These are phyloP conservation scores for Labroides dimidiatus DNA, from an alignment of 2,797 vertebrate species.

Conservation along the genomic window DNA sequence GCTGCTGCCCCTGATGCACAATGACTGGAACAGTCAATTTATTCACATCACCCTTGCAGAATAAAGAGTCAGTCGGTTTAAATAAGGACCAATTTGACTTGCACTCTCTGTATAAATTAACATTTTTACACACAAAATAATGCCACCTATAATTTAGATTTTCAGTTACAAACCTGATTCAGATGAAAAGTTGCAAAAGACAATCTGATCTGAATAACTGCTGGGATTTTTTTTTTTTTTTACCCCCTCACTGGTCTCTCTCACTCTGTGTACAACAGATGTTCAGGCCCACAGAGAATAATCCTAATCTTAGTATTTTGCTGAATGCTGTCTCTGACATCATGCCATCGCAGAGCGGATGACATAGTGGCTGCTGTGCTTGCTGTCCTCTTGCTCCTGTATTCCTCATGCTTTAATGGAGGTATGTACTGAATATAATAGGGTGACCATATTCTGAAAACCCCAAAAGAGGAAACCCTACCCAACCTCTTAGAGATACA, in stretches of 20 bases:
- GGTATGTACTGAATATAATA: too few species aligned
- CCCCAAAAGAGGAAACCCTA: too few species aligned
- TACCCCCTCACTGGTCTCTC: constrained; percentile 40
- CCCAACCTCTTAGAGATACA: too few species aligned
- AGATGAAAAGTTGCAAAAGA: constrained; percentile 26
- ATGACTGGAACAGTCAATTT: constrained; percentile 37
- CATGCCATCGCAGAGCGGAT: constrained; percentile 55
- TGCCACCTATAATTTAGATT: neutral
- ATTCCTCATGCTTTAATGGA: too few species aligned
- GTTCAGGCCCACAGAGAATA: constrained; percentile 65
- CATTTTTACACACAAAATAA: constrained; percentile 18
- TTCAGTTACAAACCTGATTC: constrained; percentile 14
- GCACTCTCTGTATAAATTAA: neutral
- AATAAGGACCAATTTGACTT: constrained; percentile 6
- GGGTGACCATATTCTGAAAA: too few species aligned
- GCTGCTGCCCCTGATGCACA: constrained; percentile 61
- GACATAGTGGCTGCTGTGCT: constrained; percentile 60
- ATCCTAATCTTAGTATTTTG: constrained; percentile 79
- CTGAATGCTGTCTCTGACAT: constrained; percentile 55
- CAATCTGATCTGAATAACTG: constrained; percentile 44
- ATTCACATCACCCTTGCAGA: constrained; percentile 9
- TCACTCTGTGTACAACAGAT: constrained; percentile 63
- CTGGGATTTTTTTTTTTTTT: constrained; percentile 44
- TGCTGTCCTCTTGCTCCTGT: constrained; percentile 19
- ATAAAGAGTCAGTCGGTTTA: neutral